Evolutionary conservation across 2,797 vertebrate genomes (phyloP).

Genomic region (Thaleichthys pacificus): DNA sequence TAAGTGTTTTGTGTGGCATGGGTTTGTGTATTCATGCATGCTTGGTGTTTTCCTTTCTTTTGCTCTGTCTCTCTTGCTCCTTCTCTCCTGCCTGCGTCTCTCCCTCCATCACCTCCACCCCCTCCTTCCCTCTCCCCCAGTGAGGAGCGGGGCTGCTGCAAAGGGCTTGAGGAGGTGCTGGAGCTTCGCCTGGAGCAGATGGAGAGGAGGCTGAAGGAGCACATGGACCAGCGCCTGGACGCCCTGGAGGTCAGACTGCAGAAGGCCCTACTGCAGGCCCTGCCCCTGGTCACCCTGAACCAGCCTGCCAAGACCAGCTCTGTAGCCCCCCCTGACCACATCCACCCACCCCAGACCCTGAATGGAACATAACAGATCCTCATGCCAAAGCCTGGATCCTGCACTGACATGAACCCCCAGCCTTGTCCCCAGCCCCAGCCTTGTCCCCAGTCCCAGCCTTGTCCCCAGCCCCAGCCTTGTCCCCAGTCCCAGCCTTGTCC

Average conservation of each 20-base stretch:
- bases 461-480: background rate
- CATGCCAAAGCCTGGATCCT: background rate
- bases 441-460: background rate
- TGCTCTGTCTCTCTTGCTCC: background rate
- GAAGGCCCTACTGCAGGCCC: slow-evolving; percentile 53
- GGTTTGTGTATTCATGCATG: too few species aligned
- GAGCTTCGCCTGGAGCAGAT: slow-evolving; percentile 73
- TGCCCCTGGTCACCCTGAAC: slow-evolving; percentile 35
- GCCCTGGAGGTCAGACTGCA: slow-evolving; percentile 75
- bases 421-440: background rate
- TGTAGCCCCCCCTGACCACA: background rate
- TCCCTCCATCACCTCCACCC: background rate
- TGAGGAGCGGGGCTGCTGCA: slow-evolving; percentile 41
- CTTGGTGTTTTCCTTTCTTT: background rate
- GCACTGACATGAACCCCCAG: background rate
- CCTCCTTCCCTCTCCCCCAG: slow-evolving; percentile 17
- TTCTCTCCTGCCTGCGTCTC: background rate
- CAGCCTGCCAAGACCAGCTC: slow-evolving; percentile 12
- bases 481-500: background rate
- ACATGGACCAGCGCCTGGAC: slow-evolving; percentile 73
- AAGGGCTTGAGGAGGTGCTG: slow-evolving; percentile 62
- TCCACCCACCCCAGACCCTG: background rate
- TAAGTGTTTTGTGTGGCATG: background rate
- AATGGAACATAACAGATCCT: background rate
- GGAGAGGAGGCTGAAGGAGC: slow-evolving; percentile 75